These are phyloP conservation scores for Tenthredo livida DNA, from an alignment of 2,888 invertebrate genomes.

Conservation along the genomic window DNA sequence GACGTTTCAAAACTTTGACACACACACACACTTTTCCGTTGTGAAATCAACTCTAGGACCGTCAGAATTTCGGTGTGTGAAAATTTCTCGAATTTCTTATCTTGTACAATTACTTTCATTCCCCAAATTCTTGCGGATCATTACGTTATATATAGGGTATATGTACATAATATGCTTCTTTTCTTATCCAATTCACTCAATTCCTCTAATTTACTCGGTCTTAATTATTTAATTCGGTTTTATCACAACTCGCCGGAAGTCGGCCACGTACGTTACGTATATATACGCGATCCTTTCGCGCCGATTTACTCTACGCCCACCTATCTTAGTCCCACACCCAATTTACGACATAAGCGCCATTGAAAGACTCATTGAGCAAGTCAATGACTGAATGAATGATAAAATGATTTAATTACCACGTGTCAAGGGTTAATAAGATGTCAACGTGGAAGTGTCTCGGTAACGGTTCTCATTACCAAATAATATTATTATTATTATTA, in stretches of 20 bases:
- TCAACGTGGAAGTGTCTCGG: conserved; percentile 37
- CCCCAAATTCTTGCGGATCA: not conserved
- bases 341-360: conserved; percentile 62
- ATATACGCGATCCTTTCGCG: conserved; percentile 34
- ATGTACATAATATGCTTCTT: not conserved
- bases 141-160: not conserved
- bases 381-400: conserved; percentile 66
- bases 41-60: not conserved
- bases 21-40: not conserved
- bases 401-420: conserved; percentile 72
- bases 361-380: conserved; percentile 62
- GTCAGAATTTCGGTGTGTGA: not conserved
- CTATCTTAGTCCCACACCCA: conserved; percentile 66
- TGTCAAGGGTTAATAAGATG: conserved; percentile 66
- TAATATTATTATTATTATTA: not conserved
- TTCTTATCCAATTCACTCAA: conserved; percentile 49
- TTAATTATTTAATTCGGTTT: conserved; percentile 42
- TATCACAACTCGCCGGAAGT: conserved; percentile 51
- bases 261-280: not conserved
- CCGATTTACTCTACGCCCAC: conserved; percentile 48
- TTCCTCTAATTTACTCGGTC: conserved; percentile 36
- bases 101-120: not conserved
- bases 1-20: not conserved
- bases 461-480: conserved; percentile 44
- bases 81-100: not conserved